A percentile compares a stretch with the other conserved stretches of the same genome.
These are phyloP conservation scores for Notamacropus eugenii DNA, from an alignment of 2,797 vertebrate genomes.

Conservation along the genomic window DNA sequence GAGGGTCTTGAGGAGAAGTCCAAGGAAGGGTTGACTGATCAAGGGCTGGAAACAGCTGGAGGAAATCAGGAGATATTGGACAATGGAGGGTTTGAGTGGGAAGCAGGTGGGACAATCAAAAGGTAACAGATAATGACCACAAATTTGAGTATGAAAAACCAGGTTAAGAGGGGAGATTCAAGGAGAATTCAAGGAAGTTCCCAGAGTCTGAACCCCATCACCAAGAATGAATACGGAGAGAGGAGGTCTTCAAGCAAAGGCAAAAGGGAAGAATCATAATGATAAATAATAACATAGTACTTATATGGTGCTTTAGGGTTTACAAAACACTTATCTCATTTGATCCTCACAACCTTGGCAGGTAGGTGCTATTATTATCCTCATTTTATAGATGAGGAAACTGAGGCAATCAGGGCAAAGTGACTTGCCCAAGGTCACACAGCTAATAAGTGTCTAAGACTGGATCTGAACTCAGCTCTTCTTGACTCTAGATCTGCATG, in stretches of 20 bases:
- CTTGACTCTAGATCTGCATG: neutral
- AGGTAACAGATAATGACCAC: too few relatives aligned
- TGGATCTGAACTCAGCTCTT: neutral
- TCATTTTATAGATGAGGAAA: neutral
- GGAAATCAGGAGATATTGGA: too few relatives aligned
- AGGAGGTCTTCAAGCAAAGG: neutral
- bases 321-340: neutral
- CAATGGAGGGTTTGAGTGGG: too few relatives aligned
- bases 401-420: neutral
- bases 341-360: neutral
- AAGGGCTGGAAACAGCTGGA: too few relatives aligned
- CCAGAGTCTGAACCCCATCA: too few relatives aligned
- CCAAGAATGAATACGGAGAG: neutral
- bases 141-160: too few relatives aligned
- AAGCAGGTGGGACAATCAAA: too few relatives aligned
- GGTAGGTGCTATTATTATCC: neutral
- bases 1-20: too few relatives aligned
- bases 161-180: too few relatives aligned
- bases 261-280: neutral
- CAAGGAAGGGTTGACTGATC: too few relatives aligned
- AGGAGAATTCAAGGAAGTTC: too few relatives aligned
- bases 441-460: neutral
- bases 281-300: neutral
- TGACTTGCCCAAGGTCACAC: neutral
- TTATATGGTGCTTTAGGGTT: neutral